Conservation (phyloP, 2,888 invertebrate species). For the Kryphioiulus occultus region DNA sequence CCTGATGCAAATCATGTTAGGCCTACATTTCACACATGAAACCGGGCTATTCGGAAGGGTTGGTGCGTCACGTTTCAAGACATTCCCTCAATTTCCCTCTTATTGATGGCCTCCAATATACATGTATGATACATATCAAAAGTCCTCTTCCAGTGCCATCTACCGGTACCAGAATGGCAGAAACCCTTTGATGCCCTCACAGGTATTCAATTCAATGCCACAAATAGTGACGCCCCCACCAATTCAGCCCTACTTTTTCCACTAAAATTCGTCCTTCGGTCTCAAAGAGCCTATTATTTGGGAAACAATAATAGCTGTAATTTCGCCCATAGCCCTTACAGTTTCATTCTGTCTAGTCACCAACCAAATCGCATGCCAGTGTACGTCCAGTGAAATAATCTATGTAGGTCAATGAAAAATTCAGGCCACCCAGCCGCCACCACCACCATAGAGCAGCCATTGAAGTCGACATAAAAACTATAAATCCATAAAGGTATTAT, state of each 20-base stretch:
- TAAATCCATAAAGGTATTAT: not conserved
- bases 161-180: not conserved
- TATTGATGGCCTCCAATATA: no score
- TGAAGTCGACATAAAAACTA: not conserved
- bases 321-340: not conserved
- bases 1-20: not conserved
- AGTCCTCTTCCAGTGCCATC: not conserved
- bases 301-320: not conserved
- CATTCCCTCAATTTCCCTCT: no score
- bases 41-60: not conserved
- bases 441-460: not conserved
- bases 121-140: no score
- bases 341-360: not conserved
- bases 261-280: not conserved
- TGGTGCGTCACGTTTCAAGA: not conserved
- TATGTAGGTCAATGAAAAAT: conserved; percentile 5
- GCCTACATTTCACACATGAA: not conserved
- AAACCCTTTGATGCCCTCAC: not conserved
- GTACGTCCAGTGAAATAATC: not conserved
- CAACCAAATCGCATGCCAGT: not conserved
- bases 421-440: not conserved
- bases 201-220: not conserved
- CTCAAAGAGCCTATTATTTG: not conserved
- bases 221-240: not conserved
- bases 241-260: not conserved